phyloP scores from a whole-genome alignment of 2,113 vertebrate species.

The Macrotus californicus region DNA sequence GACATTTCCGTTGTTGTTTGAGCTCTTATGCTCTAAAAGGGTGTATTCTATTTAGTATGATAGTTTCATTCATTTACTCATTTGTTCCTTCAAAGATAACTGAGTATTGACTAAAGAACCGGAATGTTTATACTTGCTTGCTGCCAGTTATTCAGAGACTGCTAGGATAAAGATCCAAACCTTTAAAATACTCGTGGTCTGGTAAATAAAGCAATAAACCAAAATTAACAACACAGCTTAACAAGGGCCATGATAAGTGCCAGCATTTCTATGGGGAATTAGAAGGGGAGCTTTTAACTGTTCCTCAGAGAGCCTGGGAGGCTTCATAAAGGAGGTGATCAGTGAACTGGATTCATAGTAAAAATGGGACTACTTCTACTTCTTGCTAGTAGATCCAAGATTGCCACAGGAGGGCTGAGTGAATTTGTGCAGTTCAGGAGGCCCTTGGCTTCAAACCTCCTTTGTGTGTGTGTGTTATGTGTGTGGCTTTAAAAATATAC shows the following conservation, averaged over 20 bases:
- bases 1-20: background rate
- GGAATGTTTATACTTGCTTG: background rate
- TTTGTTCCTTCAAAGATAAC: background rate
- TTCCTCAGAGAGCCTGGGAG: background rate
- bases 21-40: background rate
- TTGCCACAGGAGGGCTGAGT: background rate
- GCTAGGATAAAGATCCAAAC: background rate
- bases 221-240: background rate
- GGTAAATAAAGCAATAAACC: background rate
- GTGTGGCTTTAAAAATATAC: background rate
- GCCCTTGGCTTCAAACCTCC: background rate
- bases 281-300: background rate
- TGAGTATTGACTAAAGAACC: background rate
- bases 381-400: background rate
- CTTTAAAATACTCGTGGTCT: background rate
- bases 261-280: background rate
- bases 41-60: background rate
- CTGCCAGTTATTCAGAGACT: background rate
- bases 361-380: background rate
- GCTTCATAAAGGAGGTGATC: background rate
- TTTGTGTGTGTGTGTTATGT: background rate
- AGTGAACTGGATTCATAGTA: background rate
- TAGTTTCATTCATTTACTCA: conserved; percentile 1
- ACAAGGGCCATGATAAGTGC: background rate
- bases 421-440: background rate